phyloP scores from a whole-genome alignment of 2,888 invertebrate genomes.

The Pollenia amentaria region DNA sequence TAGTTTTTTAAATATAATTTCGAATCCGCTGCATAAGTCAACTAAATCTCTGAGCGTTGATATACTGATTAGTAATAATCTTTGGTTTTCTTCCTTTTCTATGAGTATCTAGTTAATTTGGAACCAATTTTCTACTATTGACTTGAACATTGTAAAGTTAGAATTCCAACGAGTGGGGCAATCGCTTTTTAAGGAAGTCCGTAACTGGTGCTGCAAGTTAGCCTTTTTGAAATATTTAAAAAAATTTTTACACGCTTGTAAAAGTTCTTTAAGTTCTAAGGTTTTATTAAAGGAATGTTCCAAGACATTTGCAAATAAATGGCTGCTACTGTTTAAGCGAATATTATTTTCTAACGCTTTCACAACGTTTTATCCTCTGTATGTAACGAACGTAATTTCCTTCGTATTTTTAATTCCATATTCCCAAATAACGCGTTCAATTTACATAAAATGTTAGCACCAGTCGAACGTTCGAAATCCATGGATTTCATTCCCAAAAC shows the following conservation, averaged over 20 bases:
- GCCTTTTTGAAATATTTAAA: no score
- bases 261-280: not conserved
- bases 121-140: no score
- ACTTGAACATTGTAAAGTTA: no score
- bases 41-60: constrained; percentile 64
- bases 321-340: constrained; percentile 62
- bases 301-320: constrained; percentile 63
- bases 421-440: no score
- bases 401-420: no score
- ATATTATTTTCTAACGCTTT: constrained; percentile 62
- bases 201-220: constrained; percentile 19
- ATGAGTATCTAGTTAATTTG: no score
- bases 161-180: constrained; percentile 71
- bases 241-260: constrained; percentile 52
- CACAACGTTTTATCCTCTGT: constrained; percentile 55
- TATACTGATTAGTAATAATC: constrained; percentile 64
- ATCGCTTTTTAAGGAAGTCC: not conserved
- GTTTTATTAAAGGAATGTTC: constrained; percentile 49
- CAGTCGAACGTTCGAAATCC: no score
- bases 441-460: no score
- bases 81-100: no score
- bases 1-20: constrained; percentile 69
- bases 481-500: no score
- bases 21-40: constrained; percentile 64
- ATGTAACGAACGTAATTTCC: no score